Evolutionary conservation across 1,140 invertebrate species (phyloP).

Genomic region (Eriosoma lanigerum): DNA sequence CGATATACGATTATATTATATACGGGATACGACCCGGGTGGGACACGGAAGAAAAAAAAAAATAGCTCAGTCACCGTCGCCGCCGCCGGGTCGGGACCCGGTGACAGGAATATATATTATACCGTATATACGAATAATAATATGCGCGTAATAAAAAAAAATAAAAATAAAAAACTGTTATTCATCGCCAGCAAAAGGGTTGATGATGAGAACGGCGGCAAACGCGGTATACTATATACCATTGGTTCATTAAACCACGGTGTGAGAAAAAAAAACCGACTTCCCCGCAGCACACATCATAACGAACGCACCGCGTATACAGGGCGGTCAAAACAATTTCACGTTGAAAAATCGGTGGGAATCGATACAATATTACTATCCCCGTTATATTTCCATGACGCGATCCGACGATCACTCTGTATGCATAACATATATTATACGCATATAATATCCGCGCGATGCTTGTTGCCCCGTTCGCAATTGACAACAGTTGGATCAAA

Average conservation of each 20-base stretch:
- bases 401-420: too few relatives aligned
- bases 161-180: conserved; percentile 39
- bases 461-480: too few relatives aligned
- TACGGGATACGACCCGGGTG: background rate
- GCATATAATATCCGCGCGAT: too few relatives aligned
- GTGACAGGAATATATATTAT: background rate
- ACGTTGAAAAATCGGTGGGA: too few relatives aligned
- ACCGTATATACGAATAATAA: background rate
- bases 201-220: conserved; percentile 31
- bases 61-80: conserved; percentile 37
- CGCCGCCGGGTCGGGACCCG: background rate
- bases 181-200: conserved; percentile 35
- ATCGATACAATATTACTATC: too few relatives aligned
- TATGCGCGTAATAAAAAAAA: background rate
- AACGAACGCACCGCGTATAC: too few relatives aligned
- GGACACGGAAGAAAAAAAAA: conserved; percentile 14
- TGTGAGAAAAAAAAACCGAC: conserved; percentile 39
- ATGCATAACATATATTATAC: too few relatives aligned
- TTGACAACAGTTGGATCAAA: background rate
- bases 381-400: too few relatives aligned
- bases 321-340: too few relatives aligned
- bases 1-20: conserved; percentile 16
- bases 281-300: too few relatives aligned
- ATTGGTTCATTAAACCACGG: conserved; percentile 41
- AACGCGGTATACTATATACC: background rate